phyloP scores from a whole-genome alignment of 2,113 vertebrate species.

The Crocuta crocuta region DNA sequence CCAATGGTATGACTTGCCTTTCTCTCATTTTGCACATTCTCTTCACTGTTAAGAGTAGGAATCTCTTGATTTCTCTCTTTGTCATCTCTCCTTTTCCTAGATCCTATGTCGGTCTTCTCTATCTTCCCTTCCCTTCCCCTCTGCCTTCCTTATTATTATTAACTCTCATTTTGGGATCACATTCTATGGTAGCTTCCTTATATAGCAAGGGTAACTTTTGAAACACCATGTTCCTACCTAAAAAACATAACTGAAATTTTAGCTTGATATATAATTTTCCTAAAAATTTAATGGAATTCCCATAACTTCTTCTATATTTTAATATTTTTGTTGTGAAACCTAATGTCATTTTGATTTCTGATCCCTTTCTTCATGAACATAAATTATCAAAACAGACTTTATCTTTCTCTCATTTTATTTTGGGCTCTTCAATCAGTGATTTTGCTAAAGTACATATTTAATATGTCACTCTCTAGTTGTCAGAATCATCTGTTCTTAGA shows the following conservation, averaged over 20 bases:
- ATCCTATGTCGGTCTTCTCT: background rate
- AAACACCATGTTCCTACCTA: background rate
- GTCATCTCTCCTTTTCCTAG: background rate
- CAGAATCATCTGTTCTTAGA: background rate
- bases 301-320: background rate
- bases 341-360: background rate
- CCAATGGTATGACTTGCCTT: background rate
- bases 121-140: rapidly evolving
- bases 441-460: background rate
- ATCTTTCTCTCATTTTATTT: background rate
- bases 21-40: background rate
- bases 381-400: background rate
- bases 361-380: background rate
- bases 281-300: background rate
- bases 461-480: background rate
- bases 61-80: background rate
- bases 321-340: background rate
- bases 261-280: background rate
- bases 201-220: background rate
- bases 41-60: background rate
- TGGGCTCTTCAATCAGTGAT: background rate
- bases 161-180: background rate
- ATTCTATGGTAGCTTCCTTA: background rate
- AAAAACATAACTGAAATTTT: background rate
- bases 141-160: background rate